Percentiles rank a stretch among this genome's conserved stretches.
phyloP scores from a whole-genome alignment of 2,113 vertebrate genomes.

The Mesembrinibis cayennensis region DNA sequence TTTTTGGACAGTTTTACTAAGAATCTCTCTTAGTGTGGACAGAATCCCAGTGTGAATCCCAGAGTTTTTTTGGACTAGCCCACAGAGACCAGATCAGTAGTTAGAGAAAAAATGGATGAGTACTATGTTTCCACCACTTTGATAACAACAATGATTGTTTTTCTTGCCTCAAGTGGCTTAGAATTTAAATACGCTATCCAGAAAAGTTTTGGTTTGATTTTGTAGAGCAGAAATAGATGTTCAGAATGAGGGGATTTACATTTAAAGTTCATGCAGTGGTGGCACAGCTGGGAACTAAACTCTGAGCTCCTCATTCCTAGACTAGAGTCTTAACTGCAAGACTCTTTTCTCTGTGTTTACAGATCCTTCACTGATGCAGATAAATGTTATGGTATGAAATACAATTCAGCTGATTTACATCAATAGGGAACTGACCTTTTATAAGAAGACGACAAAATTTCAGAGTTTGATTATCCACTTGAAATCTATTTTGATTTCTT shows the following conservation, averaged over 20 bases:
- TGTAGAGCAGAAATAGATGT: background rate
- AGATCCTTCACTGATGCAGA: background rate
- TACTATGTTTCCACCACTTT: background rate
- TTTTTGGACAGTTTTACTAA: background rate
- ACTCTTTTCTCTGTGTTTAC: background rate
- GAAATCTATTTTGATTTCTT: constrained; percentile 45
- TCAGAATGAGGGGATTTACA: background rate
- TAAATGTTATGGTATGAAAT: background rate
- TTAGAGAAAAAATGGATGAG: background rate
- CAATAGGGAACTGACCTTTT: constrained; percentile 12
- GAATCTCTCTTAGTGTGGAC: background rate
- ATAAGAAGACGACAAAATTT: background rate
- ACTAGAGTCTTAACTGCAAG: background rate
- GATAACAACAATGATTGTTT: background rate
- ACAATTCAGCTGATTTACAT: constrained; percentile 3
- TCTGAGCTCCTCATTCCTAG: background rate
- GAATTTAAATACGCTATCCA: background rate
- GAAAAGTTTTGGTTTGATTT: background rate
- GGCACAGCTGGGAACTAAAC: background rate
- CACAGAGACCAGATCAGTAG: background rate
- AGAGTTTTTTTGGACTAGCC: background rate
- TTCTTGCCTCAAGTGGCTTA: background rate
- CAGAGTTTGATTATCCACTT: background rate
- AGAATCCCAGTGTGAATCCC: background rate
- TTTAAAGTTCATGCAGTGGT: background rate